Base-by-base conservation (phyloP, 2,888 invertebrate species). In the Amphipoea oculea region DNA sequence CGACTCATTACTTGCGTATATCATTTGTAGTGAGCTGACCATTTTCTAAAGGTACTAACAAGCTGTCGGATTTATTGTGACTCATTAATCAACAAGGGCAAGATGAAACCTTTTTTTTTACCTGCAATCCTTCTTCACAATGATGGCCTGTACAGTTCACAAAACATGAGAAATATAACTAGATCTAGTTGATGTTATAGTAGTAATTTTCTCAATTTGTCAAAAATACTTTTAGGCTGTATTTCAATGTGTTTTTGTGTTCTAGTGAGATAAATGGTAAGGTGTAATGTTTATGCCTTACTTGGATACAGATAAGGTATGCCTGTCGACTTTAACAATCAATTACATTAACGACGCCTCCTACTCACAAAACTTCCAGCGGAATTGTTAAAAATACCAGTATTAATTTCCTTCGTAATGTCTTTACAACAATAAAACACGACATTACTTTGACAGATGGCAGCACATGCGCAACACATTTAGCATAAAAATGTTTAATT, bases 1-100 rank as follows among this genome's bases (percentile, higher is more conserved):
- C 29, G 70, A 78, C 79, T 69, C 70, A 77, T 79, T 78, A 83
- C 76, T 82, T 75, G 79, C 77, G 54, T n/a, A 48, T 74, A 63
- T 74, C 78, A 72, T 79, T 75, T 78, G 57, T 75, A n/a, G 42
- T 36, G 29, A 20, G 7, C 51, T 63, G 79, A 78, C 63, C 75
- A 70, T 76, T 12, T 75, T 67, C 51, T 68, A 51, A 36, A 68
- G 60, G 71, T 71, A 67, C 62, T 42, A 69, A 73, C 14, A 67
- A n/a, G 14, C 14, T 9, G 29, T 36, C 60, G 70, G 67, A 74
- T 74, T 78, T 73, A 76, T 82, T 63, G 65, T 23, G 54, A 66
- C 36, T 29, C 62, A 57, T 70, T 76, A 76, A 76, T 70, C 36
- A 36, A 65, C 36, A 20, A 65, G 11, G 65, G 20, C 11, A 36